A percentile compares a stretch with the other conserved stretches of the same genome.
Conservation (phyloP, 2,888 invertebrate genomes). For the Deroplatys truncata region DNA sequence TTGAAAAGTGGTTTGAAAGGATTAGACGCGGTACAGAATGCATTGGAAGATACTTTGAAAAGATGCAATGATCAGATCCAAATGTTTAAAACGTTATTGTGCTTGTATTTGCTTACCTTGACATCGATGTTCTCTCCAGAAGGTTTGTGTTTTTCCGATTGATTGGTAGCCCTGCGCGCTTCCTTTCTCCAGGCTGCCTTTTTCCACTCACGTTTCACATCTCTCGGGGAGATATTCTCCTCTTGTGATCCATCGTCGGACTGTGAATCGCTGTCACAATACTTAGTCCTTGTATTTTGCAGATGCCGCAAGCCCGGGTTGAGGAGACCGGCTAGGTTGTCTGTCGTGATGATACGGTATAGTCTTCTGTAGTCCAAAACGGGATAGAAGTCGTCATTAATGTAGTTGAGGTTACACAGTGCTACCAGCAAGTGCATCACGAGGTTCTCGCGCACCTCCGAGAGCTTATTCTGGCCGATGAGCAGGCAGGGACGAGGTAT, state of each 20-base stretch:
- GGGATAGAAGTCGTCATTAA: conserved; percentile 60
- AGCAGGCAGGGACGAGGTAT: conserved; percentile 60
- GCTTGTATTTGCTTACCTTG: not conserved
- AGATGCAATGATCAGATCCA: too few relatives aligned
- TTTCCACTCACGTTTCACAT: conserved; percentile 13
- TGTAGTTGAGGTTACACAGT: conserved; percentile 62
- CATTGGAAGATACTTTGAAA: too few relatives aligned
- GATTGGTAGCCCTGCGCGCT: not conserved
- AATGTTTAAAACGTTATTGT: too few relatives aligned
- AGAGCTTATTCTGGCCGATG: conserved; percentile 61
- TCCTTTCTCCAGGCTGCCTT: not conserved
- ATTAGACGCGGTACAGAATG: too few relatives aligned
- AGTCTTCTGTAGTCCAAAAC: conserved; percentile 56
- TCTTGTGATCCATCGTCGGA: conserved; percentile 1
- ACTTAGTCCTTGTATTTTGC: not conserved
- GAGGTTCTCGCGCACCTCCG: conserved; percentile 66
- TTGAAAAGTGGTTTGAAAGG: too few relatives aligned
- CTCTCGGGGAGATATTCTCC: not conserved
- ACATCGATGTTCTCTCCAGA: not conserved
- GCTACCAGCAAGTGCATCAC: conserved; percentile 66
- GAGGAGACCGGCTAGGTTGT: conserved; percentile 21
- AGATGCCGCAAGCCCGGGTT: conserved; percentile 20
- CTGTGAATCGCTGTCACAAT: not conserved
- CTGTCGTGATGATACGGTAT: conserved; percentile 52
- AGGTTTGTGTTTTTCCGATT: not conserved